phyloP scores from a whole-genome alignment of 2,797 vertebrate species.

The Alfaro cultratus region DNA sequence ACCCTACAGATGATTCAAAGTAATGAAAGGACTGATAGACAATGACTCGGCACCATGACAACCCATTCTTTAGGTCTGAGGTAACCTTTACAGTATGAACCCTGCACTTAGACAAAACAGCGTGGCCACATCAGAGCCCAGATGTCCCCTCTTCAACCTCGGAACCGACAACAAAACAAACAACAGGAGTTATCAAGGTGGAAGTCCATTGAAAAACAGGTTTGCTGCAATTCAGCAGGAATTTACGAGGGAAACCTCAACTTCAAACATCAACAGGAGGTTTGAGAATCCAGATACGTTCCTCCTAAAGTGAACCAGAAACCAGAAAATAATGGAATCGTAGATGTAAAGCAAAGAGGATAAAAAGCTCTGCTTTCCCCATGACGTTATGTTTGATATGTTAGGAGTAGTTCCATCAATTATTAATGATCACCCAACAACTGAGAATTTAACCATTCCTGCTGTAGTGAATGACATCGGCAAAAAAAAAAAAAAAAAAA shows the following conservation, averaged over 20 bases:
- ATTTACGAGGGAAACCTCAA: neutral
- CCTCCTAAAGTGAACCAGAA: neutral
- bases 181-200: neutral
- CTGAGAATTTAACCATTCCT: too few species aligned
- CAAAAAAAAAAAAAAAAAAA: neutral
- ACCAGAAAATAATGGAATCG: neutral
- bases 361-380: neutral
- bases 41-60: neutral
- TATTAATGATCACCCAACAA: neutral
- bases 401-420: neutral
- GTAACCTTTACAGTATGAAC: neutral
- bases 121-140: neutral
- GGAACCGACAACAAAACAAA: neutral
- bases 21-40: neutral
- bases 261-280: neutral
- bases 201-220: neutral
- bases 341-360: too few species aligned
- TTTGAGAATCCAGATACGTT: neutral
- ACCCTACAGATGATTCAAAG: neutral
- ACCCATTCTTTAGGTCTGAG: neutral
- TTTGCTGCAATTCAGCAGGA: neutral
- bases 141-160: neutral
- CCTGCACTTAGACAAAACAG: constrained; percentile 1
- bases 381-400: neutral
- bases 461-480: neutral